Evolutionary conservation across 2,888 invertebrate species (phyloP).

Genomic region (Lamellibrachia columna): DNA sequence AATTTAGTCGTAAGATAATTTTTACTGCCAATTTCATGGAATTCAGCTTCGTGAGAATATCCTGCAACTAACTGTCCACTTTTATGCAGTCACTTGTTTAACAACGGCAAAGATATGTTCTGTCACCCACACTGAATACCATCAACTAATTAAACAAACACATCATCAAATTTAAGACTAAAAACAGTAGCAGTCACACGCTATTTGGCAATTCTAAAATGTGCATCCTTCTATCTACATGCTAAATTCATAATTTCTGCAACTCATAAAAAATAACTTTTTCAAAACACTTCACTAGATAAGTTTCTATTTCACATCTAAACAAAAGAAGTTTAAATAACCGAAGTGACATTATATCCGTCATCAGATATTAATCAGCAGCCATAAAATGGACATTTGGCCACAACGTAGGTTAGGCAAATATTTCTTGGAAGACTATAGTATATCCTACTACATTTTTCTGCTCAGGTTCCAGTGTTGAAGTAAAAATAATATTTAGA

Average conservation of each 20-base stretch:
- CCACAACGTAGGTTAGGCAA: not conserved
- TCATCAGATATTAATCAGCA: not conserved
- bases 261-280: not conserved
- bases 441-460: not conserved
- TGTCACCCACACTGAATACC: not conserved
- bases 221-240: not conserved
- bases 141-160: not conserved
- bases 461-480: not conserved
- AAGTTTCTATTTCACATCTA: no score
- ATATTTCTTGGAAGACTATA: not conserved
- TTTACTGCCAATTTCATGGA: not conserved
- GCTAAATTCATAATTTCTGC: not conserved
- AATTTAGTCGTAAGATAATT: not conserved
- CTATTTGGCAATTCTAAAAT: not conserved
- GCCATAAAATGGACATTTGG: not conserved
- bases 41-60: not conserved
- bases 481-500: not conserved
- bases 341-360: not conserved
- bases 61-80: not conserved
- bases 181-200: not conserved
- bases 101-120: not conserved
- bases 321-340: no score
- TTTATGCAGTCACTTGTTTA: not conserved
- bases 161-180: not conserved
- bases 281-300: not conserved